Conservation (phyloP, 1,140 invertebrate species). For the Drosophila asahinai region DNA sequence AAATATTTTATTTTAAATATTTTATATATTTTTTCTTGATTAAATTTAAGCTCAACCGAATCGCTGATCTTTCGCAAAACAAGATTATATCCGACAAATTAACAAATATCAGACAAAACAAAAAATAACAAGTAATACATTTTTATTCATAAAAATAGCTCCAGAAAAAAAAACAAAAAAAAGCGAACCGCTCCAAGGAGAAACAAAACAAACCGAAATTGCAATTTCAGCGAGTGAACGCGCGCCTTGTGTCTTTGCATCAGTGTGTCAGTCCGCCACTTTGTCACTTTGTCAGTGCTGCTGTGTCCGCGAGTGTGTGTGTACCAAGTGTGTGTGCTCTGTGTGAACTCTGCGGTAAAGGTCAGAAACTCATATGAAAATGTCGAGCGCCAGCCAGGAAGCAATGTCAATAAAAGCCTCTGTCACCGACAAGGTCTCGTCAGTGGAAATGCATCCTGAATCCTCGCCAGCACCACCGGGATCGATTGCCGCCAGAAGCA, state of each 20-base stretch:
- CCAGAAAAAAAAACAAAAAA: constrained; percentile 36
- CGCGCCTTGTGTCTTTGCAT: constrained; percentile 26
- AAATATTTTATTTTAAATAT: too few species aligned
- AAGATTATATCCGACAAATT: neutral
- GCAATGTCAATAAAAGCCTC: constrained; percentile 59
- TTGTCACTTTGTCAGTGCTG: constrained; percentile 16
- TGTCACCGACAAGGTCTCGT: constrained; percentile 31
- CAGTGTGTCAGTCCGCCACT: constrained; percentile 19
- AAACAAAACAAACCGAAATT: constrained; percentile 44
- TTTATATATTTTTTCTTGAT: neutral
- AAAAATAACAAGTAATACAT: constrained; percentile 1
- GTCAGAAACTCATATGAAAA: constrained; percentile 67
- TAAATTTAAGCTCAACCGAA: neutral
- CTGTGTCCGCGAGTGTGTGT: constrained; percentile 13
- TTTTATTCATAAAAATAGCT: constrained; percentile 14
- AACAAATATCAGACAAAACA: neutral
- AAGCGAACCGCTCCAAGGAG: constrained; percentile 7
- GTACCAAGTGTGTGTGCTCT: constrained; percentile 8
- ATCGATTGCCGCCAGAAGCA: constrained; percentile 32
- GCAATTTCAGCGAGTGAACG: constrained; percentile 55
- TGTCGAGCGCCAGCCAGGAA: constrained; percentile 63
- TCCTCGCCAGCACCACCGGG: constrained; percentile 10
- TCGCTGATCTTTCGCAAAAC: constrained; percentile 12
- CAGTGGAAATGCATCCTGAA: constrained; percentile 33
- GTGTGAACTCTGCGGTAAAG: constrained; percentile 53